These are phyloP conservation scores for Drosophila meridiana DNA, from an alignment of 2,888 invertebrate species.

Conservation along the genomic window DNA sequence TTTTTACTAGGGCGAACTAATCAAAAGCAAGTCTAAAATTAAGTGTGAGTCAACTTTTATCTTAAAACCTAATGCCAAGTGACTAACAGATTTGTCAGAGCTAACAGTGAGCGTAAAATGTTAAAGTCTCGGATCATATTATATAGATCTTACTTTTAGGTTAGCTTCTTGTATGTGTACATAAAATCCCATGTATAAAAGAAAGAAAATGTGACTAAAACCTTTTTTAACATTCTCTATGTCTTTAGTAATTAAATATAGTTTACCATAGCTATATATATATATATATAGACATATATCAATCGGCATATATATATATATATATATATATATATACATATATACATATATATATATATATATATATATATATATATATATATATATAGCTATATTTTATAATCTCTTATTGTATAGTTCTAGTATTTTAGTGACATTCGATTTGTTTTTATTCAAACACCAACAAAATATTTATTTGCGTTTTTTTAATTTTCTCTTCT, in stretches of 20 bases:
- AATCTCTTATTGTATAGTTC: slow-evolving; percentile 39
- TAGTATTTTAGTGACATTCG: slow-evolving; percentile 34
- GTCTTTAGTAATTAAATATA: slow-evolving; percentile 31
- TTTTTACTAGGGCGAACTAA: not conserved
- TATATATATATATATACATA: not conserved
- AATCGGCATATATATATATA: not conserved
- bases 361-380: not conserved
- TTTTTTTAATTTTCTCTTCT: slow-evolving; percentile 48
- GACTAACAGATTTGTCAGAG: slow-evolving; percentile 37
- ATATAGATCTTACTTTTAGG: slow-evolving; percentile 3
- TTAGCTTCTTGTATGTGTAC: slow-evolving; percentile 54
- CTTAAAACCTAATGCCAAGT: slow-evolving; percentile 22
- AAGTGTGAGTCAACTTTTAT: slow-evolving; percentile 8
- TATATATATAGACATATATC: not conserved
- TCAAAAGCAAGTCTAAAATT: not conserved
- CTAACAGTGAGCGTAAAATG: slow-evolving; percentile 9
- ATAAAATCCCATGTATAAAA: slow-evolving; percentile 49
- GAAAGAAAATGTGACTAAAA: slow-evolving; percentile 69
- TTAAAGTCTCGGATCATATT: not conserved
- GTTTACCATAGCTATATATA: slow-evolving; percentile 8
- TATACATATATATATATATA: not conserved
- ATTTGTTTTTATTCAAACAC: slow-evolving; percentile 14
- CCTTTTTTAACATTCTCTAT: slow-evolving; percentile 43
- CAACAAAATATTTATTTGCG: slow-evolving; percentile 38
- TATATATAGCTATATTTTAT: slow-evolving; percentile 2